Conservation (phyloP, 2,888 invertebrate species). For the Ormyrus thymus region DNA sequence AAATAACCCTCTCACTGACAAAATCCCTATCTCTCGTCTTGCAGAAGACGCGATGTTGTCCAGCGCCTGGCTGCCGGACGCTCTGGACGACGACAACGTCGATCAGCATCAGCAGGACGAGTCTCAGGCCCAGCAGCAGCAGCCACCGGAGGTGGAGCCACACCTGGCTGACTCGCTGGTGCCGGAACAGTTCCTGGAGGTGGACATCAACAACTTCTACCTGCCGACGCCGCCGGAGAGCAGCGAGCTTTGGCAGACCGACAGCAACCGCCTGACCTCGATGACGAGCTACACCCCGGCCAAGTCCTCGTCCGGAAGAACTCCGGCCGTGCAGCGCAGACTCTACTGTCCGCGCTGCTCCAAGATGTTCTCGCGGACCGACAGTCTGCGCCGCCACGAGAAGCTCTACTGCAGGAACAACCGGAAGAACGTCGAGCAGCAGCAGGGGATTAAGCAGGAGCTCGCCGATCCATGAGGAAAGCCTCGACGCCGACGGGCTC, state of each 20-base stretch:
- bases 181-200: slow-evolving; percentile 55
- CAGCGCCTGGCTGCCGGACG: slow-evolving; percentile 50
- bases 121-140: not conserved
- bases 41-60: slow-evolving; percentile 55
- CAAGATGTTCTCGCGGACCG: slow-evolving; percentile 65
- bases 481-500: not conserved
- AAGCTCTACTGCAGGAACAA: slow-evolving; percentile 66
- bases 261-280: slow-evolving; percentile 10
- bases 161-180: slow-evolving; percentile 43
- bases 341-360: slow-evolving; percentile 60
- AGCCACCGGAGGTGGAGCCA: not conserved
- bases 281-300: not conserved
- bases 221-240: slow-evolving; percentile 53
- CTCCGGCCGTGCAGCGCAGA: slow-evolving; percentile 24
- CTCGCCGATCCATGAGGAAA: not conserved
- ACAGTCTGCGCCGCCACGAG: slow-evolving; percentile 67
- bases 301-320: not conserved
- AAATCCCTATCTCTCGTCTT: slow-evolving; percentile 28
- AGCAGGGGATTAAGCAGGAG: not conserved
- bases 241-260: slow-evolving; percentile 55
- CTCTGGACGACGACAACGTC: slow-evolving; percentile 35
- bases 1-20: not conserved
- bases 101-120: slow-evolving; percentile 5
- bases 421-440: slow-evolving; percentile 32
- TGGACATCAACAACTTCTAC: slow-evolving; percentile 55